A percentile compares a stretch with the other conserved stretches of the same genome.
Conservation (phyloP, 2,113 vertebrate species). For the Fulica atra region DNA sequence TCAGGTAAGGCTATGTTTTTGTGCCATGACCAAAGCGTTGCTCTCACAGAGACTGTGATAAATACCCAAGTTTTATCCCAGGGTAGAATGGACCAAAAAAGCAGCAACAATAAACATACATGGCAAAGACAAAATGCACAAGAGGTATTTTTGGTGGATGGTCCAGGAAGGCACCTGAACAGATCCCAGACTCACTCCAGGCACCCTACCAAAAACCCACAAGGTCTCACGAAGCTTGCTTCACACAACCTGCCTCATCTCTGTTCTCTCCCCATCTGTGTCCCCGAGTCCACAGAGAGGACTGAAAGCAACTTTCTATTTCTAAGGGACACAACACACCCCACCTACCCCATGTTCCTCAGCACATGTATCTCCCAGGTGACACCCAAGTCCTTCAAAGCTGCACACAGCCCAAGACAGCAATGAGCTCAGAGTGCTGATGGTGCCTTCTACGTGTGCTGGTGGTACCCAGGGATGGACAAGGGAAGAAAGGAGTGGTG, state of each 20-base stretch:
- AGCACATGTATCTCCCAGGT: neutral
- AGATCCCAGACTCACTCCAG: neutral
- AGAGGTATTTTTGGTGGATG: neutral
- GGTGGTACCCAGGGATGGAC: neutral
- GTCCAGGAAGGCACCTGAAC: neutral
- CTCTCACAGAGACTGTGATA: neutral
- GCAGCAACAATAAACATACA: neutral
- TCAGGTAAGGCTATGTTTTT: rapidly evolving
- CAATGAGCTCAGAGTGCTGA: neutral
- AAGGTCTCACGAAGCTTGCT: neutral
- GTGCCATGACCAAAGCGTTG: neutral
- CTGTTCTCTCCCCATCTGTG: neutral
- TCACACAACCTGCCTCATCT: neutral
- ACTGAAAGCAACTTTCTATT: neutral
- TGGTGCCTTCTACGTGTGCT: neutral
- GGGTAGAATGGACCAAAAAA: neutral
- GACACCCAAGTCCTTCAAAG: neutral
- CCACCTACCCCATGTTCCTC: neutral
- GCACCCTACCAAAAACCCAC: neutral
- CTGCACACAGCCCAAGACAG: neutral
- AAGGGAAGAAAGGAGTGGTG: neutral
- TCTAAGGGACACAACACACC: neutral
- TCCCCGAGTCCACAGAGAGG: neutral
- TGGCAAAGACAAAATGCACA: neutral
- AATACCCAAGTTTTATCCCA: neutral